Evolutionary conservation across 2,888 invertebrate genomes (phyloP).

Genomic region (Amphipoea oculea): DNA sequence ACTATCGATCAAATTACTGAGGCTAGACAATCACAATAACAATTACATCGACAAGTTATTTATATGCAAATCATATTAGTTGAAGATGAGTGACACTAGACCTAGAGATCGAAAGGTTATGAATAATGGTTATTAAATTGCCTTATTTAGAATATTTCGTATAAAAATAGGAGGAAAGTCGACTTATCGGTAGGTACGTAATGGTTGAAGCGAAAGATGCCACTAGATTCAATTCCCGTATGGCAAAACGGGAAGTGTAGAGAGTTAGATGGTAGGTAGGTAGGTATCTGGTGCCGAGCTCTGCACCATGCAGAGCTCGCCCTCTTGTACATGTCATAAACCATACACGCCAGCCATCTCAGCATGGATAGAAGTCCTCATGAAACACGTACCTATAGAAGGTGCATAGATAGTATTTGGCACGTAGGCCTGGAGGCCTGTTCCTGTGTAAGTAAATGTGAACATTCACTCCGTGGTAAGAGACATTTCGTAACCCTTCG

Average conservation of each 20-base stretch:
- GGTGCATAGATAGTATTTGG: neutral
- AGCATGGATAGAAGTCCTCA: neutral
- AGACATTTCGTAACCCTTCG: constrained; percentile 19
- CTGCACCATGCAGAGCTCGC: neutral
- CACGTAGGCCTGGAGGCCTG: neutral
- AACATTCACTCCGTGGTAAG: constrained; percentile 1
- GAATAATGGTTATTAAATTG: constrained; percentile 30
- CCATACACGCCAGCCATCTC: neutral
- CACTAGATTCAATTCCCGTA: neutral
- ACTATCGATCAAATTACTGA: constrained; percentile 55
- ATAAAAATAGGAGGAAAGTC: neutral
- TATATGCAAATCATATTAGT: constrained; percentile 40
- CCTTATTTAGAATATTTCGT: constrained; percentile 11
- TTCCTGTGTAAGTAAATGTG: too few relatives aligned
- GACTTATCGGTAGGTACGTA: neutral
- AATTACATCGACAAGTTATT: constrained; percentile 48
- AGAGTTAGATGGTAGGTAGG: neutral
- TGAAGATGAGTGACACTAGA: constrained; percentile 33
- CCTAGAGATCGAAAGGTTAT: constrained; percentile 33
- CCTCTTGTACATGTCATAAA: too few relatives aligned
- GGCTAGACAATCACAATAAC: constrained; percentile 57
- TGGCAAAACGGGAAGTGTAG: neutral
- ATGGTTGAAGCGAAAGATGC: neutral
- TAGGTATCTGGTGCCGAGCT: neutral
- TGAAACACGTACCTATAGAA: neutral